Evolutionary conservation across 23 tunicate species (phyloP).

Genomic region (Halocynthia aurantium): DNA sequence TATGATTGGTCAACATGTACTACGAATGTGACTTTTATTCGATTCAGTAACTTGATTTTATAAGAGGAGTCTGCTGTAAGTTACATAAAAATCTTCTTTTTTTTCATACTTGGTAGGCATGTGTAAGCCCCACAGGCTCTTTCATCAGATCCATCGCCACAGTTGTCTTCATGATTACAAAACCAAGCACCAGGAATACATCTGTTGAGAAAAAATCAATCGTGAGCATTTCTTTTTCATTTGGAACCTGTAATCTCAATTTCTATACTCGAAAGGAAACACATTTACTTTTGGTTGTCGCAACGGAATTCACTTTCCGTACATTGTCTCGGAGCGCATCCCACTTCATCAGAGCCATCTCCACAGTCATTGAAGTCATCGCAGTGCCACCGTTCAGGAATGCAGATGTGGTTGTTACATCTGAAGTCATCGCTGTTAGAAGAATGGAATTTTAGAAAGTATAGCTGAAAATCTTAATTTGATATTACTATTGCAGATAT

Average conservation of each 20-base stretch:
- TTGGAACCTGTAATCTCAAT: not conserved
- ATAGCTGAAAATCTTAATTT: not conserved
- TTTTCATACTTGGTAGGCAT: constrained; percentile 43
- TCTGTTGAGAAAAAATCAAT: constrained; percentile 8
- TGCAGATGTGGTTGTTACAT: constrained; percentile 56
- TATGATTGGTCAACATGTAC: too few relatives aligned
- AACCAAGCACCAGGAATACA: constrained; percentile 76
- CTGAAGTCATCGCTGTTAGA: constrained; percentile 41
- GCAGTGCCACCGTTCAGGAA: constrained; percentile 55
- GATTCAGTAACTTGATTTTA: too few relatives aligned
- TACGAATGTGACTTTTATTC: too few relatives aligned
- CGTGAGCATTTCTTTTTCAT: not conserved
- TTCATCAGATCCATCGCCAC: constrained; percentile 86
- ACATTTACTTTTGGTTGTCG: constrained; percentile 55
- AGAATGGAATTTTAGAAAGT: not conserved
- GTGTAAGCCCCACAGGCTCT: constrained; percentile 40
- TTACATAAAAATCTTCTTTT: not conserved
- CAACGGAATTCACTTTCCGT: constrained; percentile 83
- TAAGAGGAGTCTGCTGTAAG: too few relatives aligned
- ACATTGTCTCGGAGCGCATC: constrained; percentile 55
- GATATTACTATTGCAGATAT: not conserved
- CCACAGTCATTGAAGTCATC: constrained; percentile 53
- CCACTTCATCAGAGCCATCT: constrained; percentile 57
- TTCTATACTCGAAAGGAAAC: too few relatives aligned
- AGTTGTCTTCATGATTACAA: constrained; percentile 61